These are phyloP conservation scores for Hycleus cichorii DNA, from an alignment of 1,140 invertebrate genomes.

Conservation along the genomic window DNA sequence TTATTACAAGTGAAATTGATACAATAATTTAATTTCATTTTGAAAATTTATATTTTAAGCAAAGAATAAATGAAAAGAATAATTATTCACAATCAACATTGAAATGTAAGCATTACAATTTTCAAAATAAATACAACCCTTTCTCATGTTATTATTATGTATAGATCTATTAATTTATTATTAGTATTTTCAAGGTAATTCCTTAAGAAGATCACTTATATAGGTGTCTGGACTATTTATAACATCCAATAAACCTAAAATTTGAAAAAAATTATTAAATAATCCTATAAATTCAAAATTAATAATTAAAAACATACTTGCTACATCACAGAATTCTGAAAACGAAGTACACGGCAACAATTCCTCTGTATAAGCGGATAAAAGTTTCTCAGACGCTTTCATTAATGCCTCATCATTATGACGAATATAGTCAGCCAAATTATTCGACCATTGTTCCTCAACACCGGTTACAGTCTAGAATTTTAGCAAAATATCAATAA, in stretches of 20 bases:
- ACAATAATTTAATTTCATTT: conserved; percentile 12
- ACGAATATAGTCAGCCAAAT: conserved; percentile 86
- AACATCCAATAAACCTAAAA: conserved; percentile 56
- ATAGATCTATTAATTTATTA: too few species aligned
- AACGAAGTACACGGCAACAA: conserved; percentile 83
- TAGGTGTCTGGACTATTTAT: conserved; percentile 52
- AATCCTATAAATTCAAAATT: conserved; percentile 6
- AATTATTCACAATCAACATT: conserved; percentile 6
- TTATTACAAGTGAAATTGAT: conserved; percentile 13
- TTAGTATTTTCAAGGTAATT: conserved; percentile 28
- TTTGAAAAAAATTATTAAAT: conserved; percentile 23
- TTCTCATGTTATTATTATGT: too few species aligned
- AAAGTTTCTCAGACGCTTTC: conserved; percentile 77
- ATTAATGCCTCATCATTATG: conserved; percentile 86
- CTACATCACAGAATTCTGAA: conserved; percentile 85
- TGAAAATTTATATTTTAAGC: conserved; percentile 12
- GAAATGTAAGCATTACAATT: conserved; percentile 5
- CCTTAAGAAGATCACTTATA: conserved; percentile 47
- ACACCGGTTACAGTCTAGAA: conserved; percentile 64
- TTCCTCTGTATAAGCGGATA: conserved; percentile 79
- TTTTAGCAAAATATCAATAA: conserved; percentile 9
- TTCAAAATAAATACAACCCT: conserved; percentile 10
- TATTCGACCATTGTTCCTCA: conserved; percentile 78
- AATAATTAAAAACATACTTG: conserved; percentile 47
- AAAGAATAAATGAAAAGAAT: conserved; percentile 4